Evolutionary conservation across 2,888 invertebrate genomes (phyloP).

Genomic region (Notodromas monacha): DNA sequence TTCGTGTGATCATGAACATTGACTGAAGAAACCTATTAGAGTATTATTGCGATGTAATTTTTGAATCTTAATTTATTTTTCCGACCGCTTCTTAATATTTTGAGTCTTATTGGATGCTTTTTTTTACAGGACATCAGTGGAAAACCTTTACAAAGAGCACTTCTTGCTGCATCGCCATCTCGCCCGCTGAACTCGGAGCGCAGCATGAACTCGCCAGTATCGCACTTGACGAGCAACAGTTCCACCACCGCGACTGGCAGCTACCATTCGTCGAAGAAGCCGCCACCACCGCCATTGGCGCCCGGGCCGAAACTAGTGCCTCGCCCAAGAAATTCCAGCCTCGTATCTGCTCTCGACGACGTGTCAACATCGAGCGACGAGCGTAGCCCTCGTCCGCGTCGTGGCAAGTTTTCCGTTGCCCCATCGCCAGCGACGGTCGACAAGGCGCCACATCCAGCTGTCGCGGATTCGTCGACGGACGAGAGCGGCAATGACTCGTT

Average conservation of each 20-base stretch:
- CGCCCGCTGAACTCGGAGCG: conserved; percentile 30
- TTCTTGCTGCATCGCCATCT: conserved; percentile 61
- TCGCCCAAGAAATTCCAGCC: conserved; percentile 30
- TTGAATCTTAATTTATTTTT: too few relatives aligned
- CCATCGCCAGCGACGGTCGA: conserved; percentile 24
- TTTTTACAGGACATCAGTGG: conserved; percentile 83
- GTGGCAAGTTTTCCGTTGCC: conserved; percentile 14
- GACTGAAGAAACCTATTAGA: too few relatives aligned
- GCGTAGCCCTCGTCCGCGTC: conserved; percentile 27
- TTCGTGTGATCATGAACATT: too few relatives aligned
- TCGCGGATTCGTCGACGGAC: conserved; percentile 25
- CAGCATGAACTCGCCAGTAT: conserved; percentile 63
- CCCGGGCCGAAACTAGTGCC: conserved; percentile 12
- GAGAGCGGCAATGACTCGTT: conserved; percentile 82
- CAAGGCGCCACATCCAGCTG: too few relatives aligned
- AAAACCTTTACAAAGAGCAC: conserved; percentile 55
- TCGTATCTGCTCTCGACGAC: conserved; percentile 66
- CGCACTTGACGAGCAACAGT: conserved; percentile 55
- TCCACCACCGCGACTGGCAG: conserved; percentile 15
- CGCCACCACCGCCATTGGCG: background rate
- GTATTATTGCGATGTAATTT: too few relatives aligned
- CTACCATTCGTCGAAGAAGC: conserved; percentile 12
- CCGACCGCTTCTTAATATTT: too few relatives aligned
- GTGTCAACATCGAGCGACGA: conserved; percentile 40
- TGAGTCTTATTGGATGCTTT: too few relatives aligned